These are phyloP conservation scores for Cheilosia vulpina DNA, from an alignment of 2,888 invertebrate genomes.

Conservation along the genomic window DNA sequence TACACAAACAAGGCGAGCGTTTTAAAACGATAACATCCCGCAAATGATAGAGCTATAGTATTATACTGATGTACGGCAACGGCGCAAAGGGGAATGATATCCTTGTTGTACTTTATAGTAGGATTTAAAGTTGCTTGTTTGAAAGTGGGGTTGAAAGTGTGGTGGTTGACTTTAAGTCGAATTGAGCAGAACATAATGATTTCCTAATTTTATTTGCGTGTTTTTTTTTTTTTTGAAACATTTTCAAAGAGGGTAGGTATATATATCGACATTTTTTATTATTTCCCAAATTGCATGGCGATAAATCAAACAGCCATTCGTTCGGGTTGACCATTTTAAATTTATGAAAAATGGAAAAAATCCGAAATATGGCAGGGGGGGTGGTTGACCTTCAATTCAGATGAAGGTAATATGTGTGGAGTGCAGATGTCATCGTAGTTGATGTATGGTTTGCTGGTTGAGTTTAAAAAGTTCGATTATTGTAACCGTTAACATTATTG, in stretches of 20 bases:
- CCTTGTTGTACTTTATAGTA: slow-evolving; percentile 51
- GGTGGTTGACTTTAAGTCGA: slow-evolving; percentile 67
- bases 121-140: slow-evolving; percentile 57
- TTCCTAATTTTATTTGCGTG: slow-evolving; percentile 70
- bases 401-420: background rate
- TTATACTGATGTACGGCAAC: background rate
- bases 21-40: slow-evolving; percentile 62
- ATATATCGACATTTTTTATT: slow-evolving; percentile 18
- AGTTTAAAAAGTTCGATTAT: too few relatives aligned
- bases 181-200: slow-evolving; percentile 74
- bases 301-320: slow-evolving; percentile 72
- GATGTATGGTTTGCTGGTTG: too few relatives aligned
- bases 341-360: slow-evolving; percentile 49
- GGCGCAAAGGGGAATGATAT: slow-evolving; percentile 30
- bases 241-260: slow-evolving; percentile 11
- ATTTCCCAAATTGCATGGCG: slow-evolving; percentile 59
- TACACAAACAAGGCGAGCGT: slow-evolving; percentile 66
- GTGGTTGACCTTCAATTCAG: slow-evolving; percentile 24
- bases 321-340: slow-evolving; percentile 67
- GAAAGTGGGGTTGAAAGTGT: slow-evolving; percentile 51
- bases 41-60: slow-evolving; percentile 20
- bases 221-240: slow-evolving; percentile 9
- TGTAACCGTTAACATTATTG: too few relatives aligned
- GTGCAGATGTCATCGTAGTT: background rate
- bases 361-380: background rate